phyloP scores from a whole-genome alignment of 2,797 vertebrate genomes.

The Bovichtus variegatus region DNA sequence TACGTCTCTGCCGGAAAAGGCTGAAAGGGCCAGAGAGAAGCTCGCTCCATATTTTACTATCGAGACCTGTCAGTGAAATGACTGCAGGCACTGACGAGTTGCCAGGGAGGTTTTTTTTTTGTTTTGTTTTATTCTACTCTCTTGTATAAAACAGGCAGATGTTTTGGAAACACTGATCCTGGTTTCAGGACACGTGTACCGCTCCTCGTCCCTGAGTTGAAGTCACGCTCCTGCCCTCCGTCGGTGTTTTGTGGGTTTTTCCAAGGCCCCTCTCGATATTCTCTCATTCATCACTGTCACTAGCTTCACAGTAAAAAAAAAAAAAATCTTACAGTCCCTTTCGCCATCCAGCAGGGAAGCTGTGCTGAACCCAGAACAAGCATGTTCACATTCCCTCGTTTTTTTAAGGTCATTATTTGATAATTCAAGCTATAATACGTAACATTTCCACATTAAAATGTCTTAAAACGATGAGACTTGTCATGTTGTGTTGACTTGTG shows the following conservation, averaged over 20 bases:
- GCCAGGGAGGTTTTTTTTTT: conserved; percentile 15
- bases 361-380: background rate
- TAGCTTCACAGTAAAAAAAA: conserved; percentile 13
- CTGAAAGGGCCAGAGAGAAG: conserved; percentile 55
- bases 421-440: no score
- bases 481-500: no score
- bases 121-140: background rate
- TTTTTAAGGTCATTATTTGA: background rate
- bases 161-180: conserved; percentile 42
- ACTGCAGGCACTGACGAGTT: conserved; percentile 61
- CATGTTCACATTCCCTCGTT: background rate
- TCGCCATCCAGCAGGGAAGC: background rate
- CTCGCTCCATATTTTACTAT: conserved; percentile 60
- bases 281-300: conserved; percentile 69
- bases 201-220: conserved; percentile 15
- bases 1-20: conserved; percentile 63
- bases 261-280: conserved; percentile 25
- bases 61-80: conserved; percentile 64
- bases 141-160: conserved; percentile 29
- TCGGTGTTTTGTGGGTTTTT: conserved; percentile 42
- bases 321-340: conserved; percentile 1
- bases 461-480: no score
- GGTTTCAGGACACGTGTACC: conserved; percentile 47
- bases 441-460: no score
- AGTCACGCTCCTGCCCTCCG: conserved; percentile 29